Conservation (phyloP, 2,888 invertebrate species). For the Unio pictorum region DNA sequence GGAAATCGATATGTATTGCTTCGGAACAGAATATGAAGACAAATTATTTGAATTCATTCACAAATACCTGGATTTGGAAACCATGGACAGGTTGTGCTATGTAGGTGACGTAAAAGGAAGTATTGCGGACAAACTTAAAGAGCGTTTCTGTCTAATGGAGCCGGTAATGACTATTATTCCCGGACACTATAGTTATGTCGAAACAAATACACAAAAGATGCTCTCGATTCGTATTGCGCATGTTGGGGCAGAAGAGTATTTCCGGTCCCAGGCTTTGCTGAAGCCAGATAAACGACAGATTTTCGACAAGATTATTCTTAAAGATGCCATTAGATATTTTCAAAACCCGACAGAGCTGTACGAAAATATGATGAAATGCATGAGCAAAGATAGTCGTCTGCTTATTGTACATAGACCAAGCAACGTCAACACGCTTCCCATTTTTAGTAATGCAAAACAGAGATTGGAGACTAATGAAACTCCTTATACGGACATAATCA, state of each 20-base stretch:
- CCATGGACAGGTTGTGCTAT: constrained; percentile 64
- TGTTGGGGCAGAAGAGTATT: constrained; percentile 66
- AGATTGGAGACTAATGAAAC: constrained; percentile 60
- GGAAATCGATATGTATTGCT: constrained; percentile 49
- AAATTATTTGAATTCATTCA: constrained; percentile 57
- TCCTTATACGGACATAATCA: constrained; percentile 61
- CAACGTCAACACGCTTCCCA: constrained; percentile 62
- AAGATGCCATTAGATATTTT: constrained; percentile 62
- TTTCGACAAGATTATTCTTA: constrained; percentile 64
- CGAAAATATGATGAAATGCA: constrained; percentile 54
- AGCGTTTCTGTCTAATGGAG: constrained; percentile 61
- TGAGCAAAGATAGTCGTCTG: constrained; percentile 54
- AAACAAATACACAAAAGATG: constrained; percentile 54
- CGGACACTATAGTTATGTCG: constrained; percentile 64
- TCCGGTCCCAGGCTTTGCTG: constrained; percentile 40
- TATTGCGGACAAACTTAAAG: constrained; percentile 49
- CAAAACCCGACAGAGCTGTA: constrained; percentile 57
- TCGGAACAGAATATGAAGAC: constrained; percentile 62
- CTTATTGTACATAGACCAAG: constrained; percentile 64
- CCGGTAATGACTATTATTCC: constrained; percentile 62
- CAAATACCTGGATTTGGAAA: constrained; percentile 63
- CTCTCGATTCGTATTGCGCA: constrained; percentile 58
- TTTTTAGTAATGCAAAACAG: constrained; percentile 59
- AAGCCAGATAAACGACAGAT: constrained; percentile 35
- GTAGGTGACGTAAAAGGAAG: constrained; percentile 64